Evolutionary conservation across 2,113 vertebrate genomes (phyloP), one percentile per base, ranked within the genome.

Genomic region (Ploceus nigricollis): DNA sequence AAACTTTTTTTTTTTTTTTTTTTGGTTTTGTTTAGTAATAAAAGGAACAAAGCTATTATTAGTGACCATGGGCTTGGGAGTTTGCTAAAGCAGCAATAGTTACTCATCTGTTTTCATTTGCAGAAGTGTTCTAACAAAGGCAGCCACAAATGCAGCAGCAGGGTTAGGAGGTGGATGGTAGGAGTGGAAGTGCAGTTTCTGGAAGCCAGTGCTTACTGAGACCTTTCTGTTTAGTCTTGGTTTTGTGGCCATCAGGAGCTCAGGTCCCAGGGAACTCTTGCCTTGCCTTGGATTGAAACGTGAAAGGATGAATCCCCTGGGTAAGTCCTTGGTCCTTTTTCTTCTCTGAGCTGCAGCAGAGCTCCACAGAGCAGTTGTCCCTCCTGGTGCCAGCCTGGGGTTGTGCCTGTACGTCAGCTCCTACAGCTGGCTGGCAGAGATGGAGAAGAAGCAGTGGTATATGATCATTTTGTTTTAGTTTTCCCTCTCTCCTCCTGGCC

Each of bases 31-130:
- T 96, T 95, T 94, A 89, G 76, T 92, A 97, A 96, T 96, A 96
- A 94, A 96, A 93, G 97, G 94, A 97, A 91, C 96, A 94, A 91
- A 93, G 73, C 94, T 93, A 90, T 97, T 93, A 90, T 89, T 96
- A 95, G 95, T 92, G 95, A 94, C 94, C 87, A 87, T 94, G 94
- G 96, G 84, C 95, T 97, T 96, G 96, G 96, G 96, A 89, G 82
- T 96, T 96, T 95, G 79, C 94, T 78, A 70, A 95, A 98, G 96
- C 93, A 97, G 92, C 95, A 94, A n/a, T 31, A 81, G 95, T 98
- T 98, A 98, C 97, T 98, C 98, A 98, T 97, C 96, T 96, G 73
- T 97, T 95, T 96, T 96, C 88, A 64, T 98, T 98, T 98, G 98
- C 98, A 98, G 98, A 98, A 98, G 98, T 98, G 94, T 97, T 96